Conservation (phyloP, 2,113 vertebrate genomes). For the Rhinoptilus africanus region DNA sequence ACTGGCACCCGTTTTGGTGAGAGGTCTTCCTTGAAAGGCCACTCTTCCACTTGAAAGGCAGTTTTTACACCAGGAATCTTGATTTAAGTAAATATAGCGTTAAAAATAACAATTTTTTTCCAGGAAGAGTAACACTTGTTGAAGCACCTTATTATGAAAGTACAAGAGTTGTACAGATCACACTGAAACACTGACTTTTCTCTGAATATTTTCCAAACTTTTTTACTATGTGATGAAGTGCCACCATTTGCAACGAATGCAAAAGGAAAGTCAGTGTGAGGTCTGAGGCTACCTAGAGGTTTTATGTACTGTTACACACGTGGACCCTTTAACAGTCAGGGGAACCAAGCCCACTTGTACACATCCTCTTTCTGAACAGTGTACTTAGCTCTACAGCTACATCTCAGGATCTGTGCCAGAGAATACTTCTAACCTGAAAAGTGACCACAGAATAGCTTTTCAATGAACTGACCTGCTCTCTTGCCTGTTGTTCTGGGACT, state of each 20-base stretch:
- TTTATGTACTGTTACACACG: not conserved
- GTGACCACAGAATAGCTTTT: not conserved
- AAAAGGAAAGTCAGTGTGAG: not conserved
- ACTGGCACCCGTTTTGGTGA: not conserved
- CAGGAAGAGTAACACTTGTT: not conserved
- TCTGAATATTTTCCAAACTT: not conserved
- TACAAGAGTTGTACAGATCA: not conserved
- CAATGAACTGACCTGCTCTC: not conserved
- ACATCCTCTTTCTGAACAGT: not conserved
- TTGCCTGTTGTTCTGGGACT: not conserved
- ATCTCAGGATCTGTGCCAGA: not conserved
- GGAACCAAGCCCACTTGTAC: not conserved
- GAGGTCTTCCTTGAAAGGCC: not conserved
- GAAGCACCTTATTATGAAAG: not conserved
- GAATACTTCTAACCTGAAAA: not conserved
- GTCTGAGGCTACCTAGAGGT: not conserved
- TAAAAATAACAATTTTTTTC: not conserved
- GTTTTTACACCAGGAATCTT: not conserved
- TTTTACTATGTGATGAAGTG: not conserved
- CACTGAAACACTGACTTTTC: not conserved
- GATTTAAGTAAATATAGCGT: not conserved
- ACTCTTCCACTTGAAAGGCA: not conserved
- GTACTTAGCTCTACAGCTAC: not conserved
- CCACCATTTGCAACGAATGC: not conserved
- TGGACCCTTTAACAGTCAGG: not conserved